Evolutionary conservation across 1,140 invertebrate genomes (phyloP).

Genomic region (Drosophila murphyi): DNA sequence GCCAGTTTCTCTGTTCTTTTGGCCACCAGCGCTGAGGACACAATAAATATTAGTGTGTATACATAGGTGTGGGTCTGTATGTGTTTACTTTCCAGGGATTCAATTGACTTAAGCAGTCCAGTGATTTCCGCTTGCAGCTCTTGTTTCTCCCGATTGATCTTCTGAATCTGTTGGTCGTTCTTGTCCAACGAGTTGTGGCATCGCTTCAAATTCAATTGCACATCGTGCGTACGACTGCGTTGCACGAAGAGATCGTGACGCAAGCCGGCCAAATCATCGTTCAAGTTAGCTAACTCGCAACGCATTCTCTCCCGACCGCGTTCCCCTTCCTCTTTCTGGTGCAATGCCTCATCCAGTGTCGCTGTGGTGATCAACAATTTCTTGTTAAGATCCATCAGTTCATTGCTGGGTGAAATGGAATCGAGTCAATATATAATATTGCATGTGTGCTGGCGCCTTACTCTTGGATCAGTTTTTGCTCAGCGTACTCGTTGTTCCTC

Average conservation of each 20-base stretch:
- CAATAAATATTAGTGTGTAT: not conserved
- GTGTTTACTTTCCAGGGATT: slow-evolving; percentile 54
- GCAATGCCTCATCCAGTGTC: slow-evolving; percentile 28
- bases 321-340: slow-evolving; percentile 21
- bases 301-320: slow-evolving; percentile 25
- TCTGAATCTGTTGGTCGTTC: slow-evolving; percentile 20
- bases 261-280: slow-evolving; percentile 27
- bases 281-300: slow-evolving; percentile 23
- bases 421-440: not conserved
- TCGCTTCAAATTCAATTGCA: slow-evolving; percentile 4
- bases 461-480: slow-evolving; percentile 5
- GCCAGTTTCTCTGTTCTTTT: slow-evolving; percentile 16
- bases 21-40: slow-evolving; percentile 7
- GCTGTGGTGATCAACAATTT: slow-evolving; percentile 2
- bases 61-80: too few relatives aligned
- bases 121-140: slow-evolving; percentile 39
- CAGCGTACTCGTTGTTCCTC: slow-evolving; percentile 36
- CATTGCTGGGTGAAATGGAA: slow-evolving; percentile 21
- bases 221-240: slow-evolving; percentile 26
- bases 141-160: slow-evolving; percentile 25
- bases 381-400: slow-evolving; percentile 26
- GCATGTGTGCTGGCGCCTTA: slow-evolving; percentile 8
- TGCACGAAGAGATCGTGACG: slow-evolving; percentile 25
- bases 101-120: slow-evolving; percentile 41
- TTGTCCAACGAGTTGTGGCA: slow-evolving; percentile 28